phyloP scores from a whole-genome alignment of 2,888 invertebrate species.

The Hoplodrina blanda region DNA sequence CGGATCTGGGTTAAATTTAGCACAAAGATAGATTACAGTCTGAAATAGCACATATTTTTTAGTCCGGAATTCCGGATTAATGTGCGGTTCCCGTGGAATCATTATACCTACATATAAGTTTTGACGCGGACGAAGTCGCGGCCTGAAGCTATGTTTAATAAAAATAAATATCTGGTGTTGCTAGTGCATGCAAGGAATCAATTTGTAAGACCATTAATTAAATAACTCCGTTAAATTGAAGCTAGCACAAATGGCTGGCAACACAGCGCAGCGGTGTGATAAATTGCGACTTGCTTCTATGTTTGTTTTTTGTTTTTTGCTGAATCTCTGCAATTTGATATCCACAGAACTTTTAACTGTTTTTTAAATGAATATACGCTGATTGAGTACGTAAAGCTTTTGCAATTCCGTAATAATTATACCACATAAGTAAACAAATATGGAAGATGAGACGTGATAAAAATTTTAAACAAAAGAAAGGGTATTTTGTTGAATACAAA shows the following conservation, averaged over 20 bases:
- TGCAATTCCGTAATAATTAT: no score
- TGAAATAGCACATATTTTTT: no score
- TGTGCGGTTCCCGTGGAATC: no score
- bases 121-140: no score
- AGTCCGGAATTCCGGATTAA: no score
- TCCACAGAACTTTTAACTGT: conserved; percentile 29
- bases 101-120: no score
- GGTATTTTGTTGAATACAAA: no score
- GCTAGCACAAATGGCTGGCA: conserved; percentile 61
- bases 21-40: no score
- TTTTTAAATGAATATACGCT: neutral
- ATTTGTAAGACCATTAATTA: conserved; percentile 70
- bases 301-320: conserved; percentile 47
- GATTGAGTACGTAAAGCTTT: neutral
- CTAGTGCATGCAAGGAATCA: conserved; percentile 63
- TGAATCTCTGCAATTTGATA: conserved; percentile 10
- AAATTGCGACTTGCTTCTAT: conserved; percentile 48
- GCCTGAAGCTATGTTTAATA: neutral
- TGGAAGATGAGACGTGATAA: no score
- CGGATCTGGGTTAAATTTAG: no score
- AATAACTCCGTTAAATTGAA: conserved; percentile 66
- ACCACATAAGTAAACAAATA: no score
- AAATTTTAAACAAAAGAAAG: no score
- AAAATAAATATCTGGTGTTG: conserved; percentile 29
- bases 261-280: conserved; percentile 43